Evolutionary conservation across 1,140 invertebrate species (phyloP), one percentile per base, ranked within the genome.

Genomic region (Ectropis grisescens): DNA sequence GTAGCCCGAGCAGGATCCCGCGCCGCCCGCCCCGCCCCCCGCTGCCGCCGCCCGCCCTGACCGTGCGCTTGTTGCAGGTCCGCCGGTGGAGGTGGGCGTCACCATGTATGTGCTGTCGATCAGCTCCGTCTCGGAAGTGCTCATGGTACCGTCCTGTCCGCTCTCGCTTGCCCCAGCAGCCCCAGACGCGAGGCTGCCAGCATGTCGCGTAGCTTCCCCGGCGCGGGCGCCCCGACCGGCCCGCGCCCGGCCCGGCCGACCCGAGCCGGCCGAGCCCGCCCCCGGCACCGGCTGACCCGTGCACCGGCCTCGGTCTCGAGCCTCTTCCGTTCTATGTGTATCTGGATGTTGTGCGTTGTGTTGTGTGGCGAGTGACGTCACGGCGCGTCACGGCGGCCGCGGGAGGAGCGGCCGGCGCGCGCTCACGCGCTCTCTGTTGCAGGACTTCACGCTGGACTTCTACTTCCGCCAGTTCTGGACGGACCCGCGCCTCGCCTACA

Each of bases 401-500:
- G n/a, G n/a, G n/a, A n/a, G n/a, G n/a, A n/a, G n/a, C n/a, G n/a
- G n/a, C n/a, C n/a, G n/a, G n/a, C n/a, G n/a, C n/a, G n/a, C n/a
- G n/a, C n/a, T n/a, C n/a, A n/a, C n/a, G n/a, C n/a, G n/a, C n/a
- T n/a, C n/a, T n/a, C n/a, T n/a, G n/a, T 26, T 26, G 33, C 82
- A 98, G 96, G 96, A 98, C 86, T 98, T 98, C 85, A 98, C 96
- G 41, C 84, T 98, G 87, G 97, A 98, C 87, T 96, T 98, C 87
- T 98, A 98, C 89, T 97, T 98, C 86, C 92, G 96, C 75, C 96
- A 98, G 88, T 95, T 94, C 84, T 98, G 97, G 96, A 95, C 92
- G 68, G 97, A 98, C 83, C 93, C 94, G 47, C 87, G 96, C 61
- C 86, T 98, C 67, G 92, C 91, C 44, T 98, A 96, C 85, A 90